Percentiles rank a stretch among this genome's conserved stretches.
Conservation (phyloP, 2,113 vertebrate species). For the Nesogale talazaci region DNA sequence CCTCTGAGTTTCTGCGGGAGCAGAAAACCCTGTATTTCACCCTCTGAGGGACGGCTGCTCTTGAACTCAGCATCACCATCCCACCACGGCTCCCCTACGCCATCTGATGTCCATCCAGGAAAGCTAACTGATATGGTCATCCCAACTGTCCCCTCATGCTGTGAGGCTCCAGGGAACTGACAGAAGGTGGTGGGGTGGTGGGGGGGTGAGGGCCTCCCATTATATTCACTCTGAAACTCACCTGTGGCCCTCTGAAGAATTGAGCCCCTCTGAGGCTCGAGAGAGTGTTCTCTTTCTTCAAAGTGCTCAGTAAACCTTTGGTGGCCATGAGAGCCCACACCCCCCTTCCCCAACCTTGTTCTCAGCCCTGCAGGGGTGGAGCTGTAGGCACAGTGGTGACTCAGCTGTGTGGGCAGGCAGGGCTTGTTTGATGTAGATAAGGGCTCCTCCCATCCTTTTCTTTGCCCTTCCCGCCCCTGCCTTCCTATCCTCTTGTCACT, state of each 20-base stretch:
- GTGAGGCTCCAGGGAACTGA: background rate
- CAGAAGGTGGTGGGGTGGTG: background rate
- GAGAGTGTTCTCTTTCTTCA: background rate
- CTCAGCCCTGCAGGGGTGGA: background rate
- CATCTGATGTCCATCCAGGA: background rate
- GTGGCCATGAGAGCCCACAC: background rate
- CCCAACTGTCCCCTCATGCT: background rate
- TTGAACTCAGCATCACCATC: background rate
- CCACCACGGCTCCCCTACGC: no score
- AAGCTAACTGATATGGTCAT: background rate
- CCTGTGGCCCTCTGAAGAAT: background rate
- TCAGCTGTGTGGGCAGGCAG: slow-evolving; percentile 54
- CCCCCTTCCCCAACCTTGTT: background rate
- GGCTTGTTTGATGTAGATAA: slow-evolving; percentile 67
- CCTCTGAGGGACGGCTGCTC: background rate
- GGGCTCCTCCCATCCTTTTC: background rate
- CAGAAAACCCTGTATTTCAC: no score
- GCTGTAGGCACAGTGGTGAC: slow-evolving; percentile 45
- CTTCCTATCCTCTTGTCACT: background rate
- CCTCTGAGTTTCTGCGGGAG: no score
- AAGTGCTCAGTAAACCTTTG: background rate
- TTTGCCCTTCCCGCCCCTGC: background rate
- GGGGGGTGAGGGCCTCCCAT: background rate
- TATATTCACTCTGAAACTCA: background rate
- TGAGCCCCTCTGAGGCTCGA: background rate